Percentiles rank a stretch among this genome's conserved stretches.
phyloP scores from a whole-genome alignment of 2,797 vertebrate species.

The Kryptolebias ocellatus region DNA sequence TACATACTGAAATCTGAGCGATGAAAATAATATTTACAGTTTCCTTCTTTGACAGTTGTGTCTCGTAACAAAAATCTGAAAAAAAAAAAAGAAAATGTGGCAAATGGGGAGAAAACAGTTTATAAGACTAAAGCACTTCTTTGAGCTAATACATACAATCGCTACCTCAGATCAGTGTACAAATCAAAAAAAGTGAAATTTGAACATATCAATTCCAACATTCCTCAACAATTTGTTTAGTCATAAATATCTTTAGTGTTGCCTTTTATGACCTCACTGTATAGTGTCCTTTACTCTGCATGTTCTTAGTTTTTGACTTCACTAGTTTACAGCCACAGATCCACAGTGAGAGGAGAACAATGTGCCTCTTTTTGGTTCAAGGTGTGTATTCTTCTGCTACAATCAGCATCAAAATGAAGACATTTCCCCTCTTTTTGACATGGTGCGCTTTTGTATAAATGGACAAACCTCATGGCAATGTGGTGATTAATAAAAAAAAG shows the following conservation, averaged over 20 bases:
- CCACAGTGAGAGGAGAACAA: constrained; percentile 64
- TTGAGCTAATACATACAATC: constrained; percentile 65
- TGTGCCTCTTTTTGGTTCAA: constrained; percentile 57
- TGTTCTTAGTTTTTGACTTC: constrained; percentile 11
- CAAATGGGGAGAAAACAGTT: constrained; percentile 46
- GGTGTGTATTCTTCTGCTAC: constrained; percentile 50
- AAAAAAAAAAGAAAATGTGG: constrained; percentile 31
- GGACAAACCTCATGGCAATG: constrained; percentile 38
- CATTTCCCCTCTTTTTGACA: constrained; percentile 38
- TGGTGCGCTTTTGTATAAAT: constrained; percentile 19
- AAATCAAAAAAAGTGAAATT: constrained; percentile 22
- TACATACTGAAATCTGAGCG: constrained; percentile 67
- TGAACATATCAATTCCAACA: constrained; percentile 26
- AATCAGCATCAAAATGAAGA: constrained; percentile 31
- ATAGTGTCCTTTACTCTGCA: constrained; percentile 32
- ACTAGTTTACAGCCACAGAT: constrained; percentile 30
- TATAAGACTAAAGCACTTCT: constrained; percentile 71
- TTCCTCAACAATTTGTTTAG: constrained; percentile 9
- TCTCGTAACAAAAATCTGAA: constrained; percentile 59
- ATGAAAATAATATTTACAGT: constrained; percentile 78
- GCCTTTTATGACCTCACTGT: constrained; percentile 28
- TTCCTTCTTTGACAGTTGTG: constrained; percentile 62
- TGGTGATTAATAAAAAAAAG: constrained; percentile 43
- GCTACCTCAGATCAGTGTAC: constrained; percentile 49
- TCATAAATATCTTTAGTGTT: constrained; percentile 71